Base-by-base conservation (phyloP, 2,113 vertebrate species). In the Saccopteryx leptura region DNA sequence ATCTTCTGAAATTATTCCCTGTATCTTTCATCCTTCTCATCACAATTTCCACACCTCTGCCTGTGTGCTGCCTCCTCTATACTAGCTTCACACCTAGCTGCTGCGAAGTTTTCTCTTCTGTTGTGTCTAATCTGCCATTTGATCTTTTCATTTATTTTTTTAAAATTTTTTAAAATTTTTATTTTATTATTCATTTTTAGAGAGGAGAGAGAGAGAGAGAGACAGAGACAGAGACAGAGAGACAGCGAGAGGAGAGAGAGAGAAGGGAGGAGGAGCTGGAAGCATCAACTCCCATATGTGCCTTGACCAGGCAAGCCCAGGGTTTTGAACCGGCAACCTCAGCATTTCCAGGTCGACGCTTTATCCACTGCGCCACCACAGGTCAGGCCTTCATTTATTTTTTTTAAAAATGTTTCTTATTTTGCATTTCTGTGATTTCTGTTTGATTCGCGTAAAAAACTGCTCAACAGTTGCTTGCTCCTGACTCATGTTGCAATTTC, bases 401-500 rank as follows among this genome's bases (percentile, higher is more conserved):
- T 48, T 46, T 66, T 5, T 26, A 85, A 28, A 46, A 71, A 66
- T 39, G 13, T 46, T 90, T 88, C 89, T 63, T 33, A 56, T 72
- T 93, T 82, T 76, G 19, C n/a, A 76, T 80, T 93, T 76, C 79
- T 90, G 28, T 7, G 48, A 81, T 63, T 78, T 91, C 88, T 79
- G 61, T 63, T 85, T 74, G 11, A 48, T 56, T 93, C 26, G 48
- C 61, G 46, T 94, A 83, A 88, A 88, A 93, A 95, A 82, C 28
- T 63, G 23, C 65, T 39, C 79, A 65, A 63, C 1, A 80, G 46
- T 31, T 33, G 60, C 28, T 76, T 91, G 54, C 28, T 66, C 48
- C 50, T 71, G 26, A 75, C 18, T 76, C 28, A 31, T 52, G 48
- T 75, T 86, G 89, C 48, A 69, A 76, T 75, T 76, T 96, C 72